phyloP scores from a whole-genome alignment of 1,140 invertebrate genomes.

The Anoplophora glabripennis region DNA sequence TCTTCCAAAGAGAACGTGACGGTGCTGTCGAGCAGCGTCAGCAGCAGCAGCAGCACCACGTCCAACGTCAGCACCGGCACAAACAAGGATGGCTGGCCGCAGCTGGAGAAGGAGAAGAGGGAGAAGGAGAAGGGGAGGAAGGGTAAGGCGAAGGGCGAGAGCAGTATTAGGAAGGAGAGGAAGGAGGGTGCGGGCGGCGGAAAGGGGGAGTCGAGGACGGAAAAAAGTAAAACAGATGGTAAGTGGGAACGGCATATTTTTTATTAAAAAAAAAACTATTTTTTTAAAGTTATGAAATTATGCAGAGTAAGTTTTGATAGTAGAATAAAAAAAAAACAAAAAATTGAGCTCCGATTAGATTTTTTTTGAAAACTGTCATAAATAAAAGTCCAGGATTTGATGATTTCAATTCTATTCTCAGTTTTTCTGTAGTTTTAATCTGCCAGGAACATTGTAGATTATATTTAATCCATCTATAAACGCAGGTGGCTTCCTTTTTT shows the following conservation, averaged over 20 bases:
- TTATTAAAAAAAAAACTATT: constrained; percentile 2
- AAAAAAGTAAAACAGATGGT: constrained; percentile 23
- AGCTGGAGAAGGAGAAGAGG: constrained; percentile 36
- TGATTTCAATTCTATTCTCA: no score
- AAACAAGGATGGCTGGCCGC: constrained; percentile 41
- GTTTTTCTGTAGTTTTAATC: no score
- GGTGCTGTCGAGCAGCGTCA: constrained; percentile 15
- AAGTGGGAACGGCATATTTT: constrained; percentile 6
- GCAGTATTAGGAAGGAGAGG: constrained; percentile 22
- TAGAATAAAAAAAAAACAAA: no score
- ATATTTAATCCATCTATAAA: no score
- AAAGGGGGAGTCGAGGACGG: constrained; percentile 11
- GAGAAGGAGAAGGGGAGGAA: constrained; percentile 32
- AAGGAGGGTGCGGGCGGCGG: constrained; percentile 17
- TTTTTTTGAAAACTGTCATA: no score
- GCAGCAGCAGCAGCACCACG: constrained; percentile 25
- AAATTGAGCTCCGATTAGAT: no score
- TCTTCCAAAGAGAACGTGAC: constrained; percentile 29
- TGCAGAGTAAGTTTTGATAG: no score
- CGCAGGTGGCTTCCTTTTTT: no score
- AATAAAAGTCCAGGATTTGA: no score
- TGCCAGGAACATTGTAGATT: no score
- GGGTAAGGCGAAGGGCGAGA: constrained; percentile 25
- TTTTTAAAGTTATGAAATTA: no score
- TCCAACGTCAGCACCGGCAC: constrained; percentile 19